A percentile compares a stretch with the other conserved stretches of the same genome.
Evolutionary conservation across 2,113 vertebrate species (phyloP).

Genomic region (Dinomys branickii): DNA sequence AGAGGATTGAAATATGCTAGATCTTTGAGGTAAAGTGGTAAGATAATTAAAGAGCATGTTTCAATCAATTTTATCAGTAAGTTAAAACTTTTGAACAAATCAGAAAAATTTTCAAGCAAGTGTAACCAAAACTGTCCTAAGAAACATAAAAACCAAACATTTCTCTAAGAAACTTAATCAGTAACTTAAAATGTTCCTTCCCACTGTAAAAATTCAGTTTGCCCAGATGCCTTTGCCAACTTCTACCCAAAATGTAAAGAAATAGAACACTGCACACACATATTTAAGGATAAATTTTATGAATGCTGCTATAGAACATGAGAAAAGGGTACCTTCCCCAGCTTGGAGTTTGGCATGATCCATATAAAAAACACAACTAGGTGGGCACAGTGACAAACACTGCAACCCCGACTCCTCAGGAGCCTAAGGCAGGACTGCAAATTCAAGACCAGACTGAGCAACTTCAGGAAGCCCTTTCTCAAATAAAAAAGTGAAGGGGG

Average conservation of each 20-base stretch:
- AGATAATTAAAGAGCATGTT: not conserved
- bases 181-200: slow-evolving; percentile 16
- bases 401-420: not conserved
- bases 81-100: slow-evolving; percentile 22
- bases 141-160: not conserved
- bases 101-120: slow-evolving; percentile 46
- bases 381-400: not conserved
- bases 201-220: not conserved
- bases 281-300: slow-evolving; percentile 35
- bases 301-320: slow-evolving; percentile 1
- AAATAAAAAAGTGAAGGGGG: not conserved
- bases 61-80: slow-evolving; percentile 28
- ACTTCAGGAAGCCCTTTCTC: not conserved
- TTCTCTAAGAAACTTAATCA: slow-evolving; percentile 2
- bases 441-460: not conserved
- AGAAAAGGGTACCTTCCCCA: slow-evolving; percentile 4
- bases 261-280: not conserved
- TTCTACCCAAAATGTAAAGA: slow-evolving; percentile 38
- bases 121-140: not conserved
- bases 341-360: not conserved
- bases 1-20: not conserved
- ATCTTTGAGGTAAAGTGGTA: not conserved
- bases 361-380: not conserved
- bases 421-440: not conserved
- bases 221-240: not conserved